A percentile compares a stretch with the other conserved stretches of the same genome.
Evolutionary conservation across 2,888 invertebrate genomes (phyloP).

Genomic region (Osmoderma eremita): DNA sequence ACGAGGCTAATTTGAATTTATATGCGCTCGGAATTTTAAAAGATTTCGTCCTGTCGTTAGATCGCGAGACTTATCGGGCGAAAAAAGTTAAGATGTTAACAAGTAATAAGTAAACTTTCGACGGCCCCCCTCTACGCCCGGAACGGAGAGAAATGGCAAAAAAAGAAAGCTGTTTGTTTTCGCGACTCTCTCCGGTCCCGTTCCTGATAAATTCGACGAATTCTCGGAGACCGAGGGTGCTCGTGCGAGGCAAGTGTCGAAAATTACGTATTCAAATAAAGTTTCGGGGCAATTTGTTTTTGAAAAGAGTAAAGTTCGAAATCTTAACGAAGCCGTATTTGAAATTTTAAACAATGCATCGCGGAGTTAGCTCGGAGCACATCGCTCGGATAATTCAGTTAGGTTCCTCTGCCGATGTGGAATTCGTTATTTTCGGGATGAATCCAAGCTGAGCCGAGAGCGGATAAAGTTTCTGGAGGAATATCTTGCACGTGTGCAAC

Average conservation of each 20-base stretch:
- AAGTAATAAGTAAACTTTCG: conserved; percentile 36
- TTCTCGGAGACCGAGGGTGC: neutral
- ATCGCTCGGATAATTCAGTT: conserved; percentile 20
- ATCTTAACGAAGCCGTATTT: conserved; percentile 30
- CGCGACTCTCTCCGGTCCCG: conserved; percentile 22
- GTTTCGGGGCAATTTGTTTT: conserved; percentile 26
- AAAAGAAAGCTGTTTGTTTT: conserved; percentile 29
- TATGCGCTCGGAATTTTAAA: conserved; percentile 30
- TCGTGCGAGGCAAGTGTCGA: conserved; percentile 30
- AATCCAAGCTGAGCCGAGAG: too few relatives aligned
- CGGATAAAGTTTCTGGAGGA: too few relatives aligned
- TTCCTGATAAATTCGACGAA: conserved; percentile 10
- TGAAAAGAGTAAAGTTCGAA: conserved; percentile 33
- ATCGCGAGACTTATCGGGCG: neutral
- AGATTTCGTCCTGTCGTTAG: neutral
- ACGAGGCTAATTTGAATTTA: conserved; percentile 31
- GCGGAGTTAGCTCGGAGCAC: neutral
- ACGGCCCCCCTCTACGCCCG: conserved; percentile 11
- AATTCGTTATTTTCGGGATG: too few relatives aligned
- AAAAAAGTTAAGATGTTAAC: conserved; percentile 35
- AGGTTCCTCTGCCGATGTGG: neutral
- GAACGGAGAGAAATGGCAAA: neutral
- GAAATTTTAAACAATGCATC: conserved; percentile 32
- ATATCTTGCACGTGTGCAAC: too few relatives aligned
- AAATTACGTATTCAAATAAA: conserved; percentile 37